Conservation (phyloP, 2,797 vertebrate species). For the Apogon hyalosoma region DNA sequence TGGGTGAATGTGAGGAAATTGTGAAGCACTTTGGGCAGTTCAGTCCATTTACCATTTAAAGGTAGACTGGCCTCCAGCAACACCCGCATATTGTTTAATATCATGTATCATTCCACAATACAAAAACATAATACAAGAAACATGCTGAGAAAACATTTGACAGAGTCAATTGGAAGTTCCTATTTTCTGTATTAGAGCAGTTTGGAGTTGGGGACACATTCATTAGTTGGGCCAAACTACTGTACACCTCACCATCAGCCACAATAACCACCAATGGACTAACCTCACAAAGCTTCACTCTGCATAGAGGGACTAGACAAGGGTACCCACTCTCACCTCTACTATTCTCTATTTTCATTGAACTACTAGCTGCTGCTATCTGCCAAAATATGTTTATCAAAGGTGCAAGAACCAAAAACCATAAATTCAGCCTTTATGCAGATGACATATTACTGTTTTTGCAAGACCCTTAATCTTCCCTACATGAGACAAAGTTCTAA, state of each 20-base stretch:
- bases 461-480: neutral
- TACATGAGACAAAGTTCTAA: neutral
- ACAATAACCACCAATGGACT: neutral
- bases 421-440: slow-evolving; percentile 1
- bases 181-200: neutral
- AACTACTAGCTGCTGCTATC: slow-evolving; percentile 16
- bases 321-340: neutral
- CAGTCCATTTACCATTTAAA: too few species aligned
- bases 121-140: neutral
- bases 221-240: slow-evolving; percentile 5
- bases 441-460: neutral
- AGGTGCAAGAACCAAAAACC: neutral
- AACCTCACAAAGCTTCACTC: slow-evolving; percentile 7
- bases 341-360: slow-evolving; percentile 1
- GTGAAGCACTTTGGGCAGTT: too few species aligned
- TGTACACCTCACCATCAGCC: neutral
- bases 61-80: neutral
- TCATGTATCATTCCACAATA: neutral
- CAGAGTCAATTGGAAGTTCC: slow-evolving; percentile 1
- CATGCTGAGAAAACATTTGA: neutral
- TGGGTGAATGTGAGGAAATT: too few species aligned
- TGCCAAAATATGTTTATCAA: slow-evolving; percentile 1
- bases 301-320: slow-evolving; percentile 1
- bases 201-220: slow-evolving; percentile 12
- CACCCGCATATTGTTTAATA: neutral